phyloP scores from a whole-genome alignment of 2,797 vertebrate genomes.

The Leucoraja ocellata region DNA sequence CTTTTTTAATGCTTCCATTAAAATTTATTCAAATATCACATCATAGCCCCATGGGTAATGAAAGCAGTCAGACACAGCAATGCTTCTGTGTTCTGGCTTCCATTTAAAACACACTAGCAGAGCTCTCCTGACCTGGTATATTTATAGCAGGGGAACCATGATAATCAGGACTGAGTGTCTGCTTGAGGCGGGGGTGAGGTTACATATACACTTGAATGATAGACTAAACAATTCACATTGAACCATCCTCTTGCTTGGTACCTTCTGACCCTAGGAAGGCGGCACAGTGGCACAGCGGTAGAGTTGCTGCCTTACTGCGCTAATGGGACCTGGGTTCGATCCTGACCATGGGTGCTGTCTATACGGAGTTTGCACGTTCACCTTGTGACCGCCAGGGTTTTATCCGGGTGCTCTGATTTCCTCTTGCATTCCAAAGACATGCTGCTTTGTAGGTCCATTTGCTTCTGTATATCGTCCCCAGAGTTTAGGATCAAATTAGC shows the following conservation, averaged over 20 bases:
- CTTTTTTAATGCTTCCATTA: slow-evolving; percentile 29
- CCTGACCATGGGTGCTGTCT: too few species aligned
- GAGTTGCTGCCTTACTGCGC: too few species aligned
- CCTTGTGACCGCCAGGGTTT: too few species aligned
- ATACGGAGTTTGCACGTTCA: too few species aligned
- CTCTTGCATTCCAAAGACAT: too few species aligned
- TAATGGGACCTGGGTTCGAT: too few species aligned
- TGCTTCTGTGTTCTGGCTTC: neutral
- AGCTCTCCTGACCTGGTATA: neutral
- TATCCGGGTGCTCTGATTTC: too few species aligned
- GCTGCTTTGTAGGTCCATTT: too few species aligned
- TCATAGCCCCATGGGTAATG: neutral
- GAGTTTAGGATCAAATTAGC: too few species aligned
- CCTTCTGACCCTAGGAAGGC: neutral
- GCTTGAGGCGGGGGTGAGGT: too few species aligned
- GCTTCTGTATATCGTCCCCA: too few species aligned
- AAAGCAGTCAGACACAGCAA: neutral
- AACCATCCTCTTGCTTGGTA: neutral
- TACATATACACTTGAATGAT: neutral
- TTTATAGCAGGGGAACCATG: neutral
- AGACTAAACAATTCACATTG: neutral
- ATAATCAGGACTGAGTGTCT: neutral
- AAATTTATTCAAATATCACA: slow-evolving; percentile 15
- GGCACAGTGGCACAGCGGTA: too few species aligned
- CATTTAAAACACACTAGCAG: neutral